Conservation (phyloP, 2,797 vertebrate species). For the Girardinus metallicus region DNA sequence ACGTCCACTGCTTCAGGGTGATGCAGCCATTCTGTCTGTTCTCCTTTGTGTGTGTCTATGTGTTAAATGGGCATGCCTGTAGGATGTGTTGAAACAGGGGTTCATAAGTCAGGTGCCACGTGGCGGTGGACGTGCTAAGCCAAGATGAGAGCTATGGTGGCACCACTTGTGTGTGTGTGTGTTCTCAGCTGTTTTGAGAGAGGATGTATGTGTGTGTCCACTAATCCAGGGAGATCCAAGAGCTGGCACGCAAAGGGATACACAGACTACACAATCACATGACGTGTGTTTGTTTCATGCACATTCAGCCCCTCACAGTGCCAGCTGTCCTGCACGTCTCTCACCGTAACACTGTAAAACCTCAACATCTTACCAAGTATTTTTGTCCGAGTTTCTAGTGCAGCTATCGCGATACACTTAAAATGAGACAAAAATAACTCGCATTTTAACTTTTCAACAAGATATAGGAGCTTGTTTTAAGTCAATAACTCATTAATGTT, state of each 20-base stretch:
- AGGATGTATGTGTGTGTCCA: constrained; percentile 1
- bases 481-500: too few relatives aligned
- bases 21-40: constrained; percentile 25
- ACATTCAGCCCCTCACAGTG: constrained; percentile 9
- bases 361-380: too few relatives aligned
- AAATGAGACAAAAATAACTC: too few relatives aligned
- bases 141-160: constrained; percentile 24
- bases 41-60: constrained; percentile 8
- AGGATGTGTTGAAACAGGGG: constrained; percentile 37
- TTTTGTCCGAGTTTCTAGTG: too few relatives aligned
- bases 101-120: constrained; percentile 60
- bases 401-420: too few relatives aligned
- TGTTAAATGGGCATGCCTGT: constrained; percentile 17
- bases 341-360: constrained; percentile 16
- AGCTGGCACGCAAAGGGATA: constrained; percentile 33
- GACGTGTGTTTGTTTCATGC: constrained; percentile 49
- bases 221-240: constrained; percentile 55
- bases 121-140: constrained; percentile 56
- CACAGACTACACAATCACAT: constrained; percentile 42
- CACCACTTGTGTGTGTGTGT: background rate
- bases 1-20: constrained; percentile 34
- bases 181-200: background rate
- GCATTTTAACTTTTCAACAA: too few relatives aligned
- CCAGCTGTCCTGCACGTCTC: constrained; percentile 50
- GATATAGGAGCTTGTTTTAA: too few relatives aligned